Evolutionary conservation across 2,888 invertebrate species (phyloP).

Genomic region (Metellina segmentata): DNA sequence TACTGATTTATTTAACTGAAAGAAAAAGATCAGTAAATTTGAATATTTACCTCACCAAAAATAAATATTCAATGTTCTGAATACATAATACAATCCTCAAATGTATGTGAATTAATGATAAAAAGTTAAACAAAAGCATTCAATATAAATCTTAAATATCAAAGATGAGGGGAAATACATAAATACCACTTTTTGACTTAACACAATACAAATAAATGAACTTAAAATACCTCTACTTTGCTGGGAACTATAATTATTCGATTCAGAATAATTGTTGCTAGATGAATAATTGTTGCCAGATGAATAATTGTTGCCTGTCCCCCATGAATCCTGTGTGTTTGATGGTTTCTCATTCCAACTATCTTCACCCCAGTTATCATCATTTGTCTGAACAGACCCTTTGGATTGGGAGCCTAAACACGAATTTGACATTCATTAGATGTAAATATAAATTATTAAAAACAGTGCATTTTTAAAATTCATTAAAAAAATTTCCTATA

Average conservation of each 20-base stretch:
- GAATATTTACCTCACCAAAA: too few relatives aligned
- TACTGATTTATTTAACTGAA: too few relatives aligned
- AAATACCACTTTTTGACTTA: too few relatives aligned
- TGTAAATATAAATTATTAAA: background rate
- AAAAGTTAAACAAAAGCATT: too few relatives aligned
- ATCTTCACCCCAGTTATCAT: slow-evolving; percentile 51
- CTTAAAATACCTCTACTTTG: slow-evolving; percentile 26
- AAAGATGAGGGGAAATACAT: too few relatives aligned
- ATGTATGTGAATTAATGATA: too few relatives aligned
- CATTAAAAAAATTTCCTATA: background rate
- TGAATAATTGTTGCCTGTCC: slow-evolving; percentile 13
- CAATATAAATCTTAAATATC: too few relatives aligned
- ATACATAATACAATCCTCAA: too few relatives aligned
- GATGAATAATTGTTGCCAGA: background rate
- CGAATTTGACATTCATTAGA: background rate
- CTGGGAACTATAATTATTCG: slow-evolving; percentile 15
- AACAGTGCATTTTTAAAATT: background rate
- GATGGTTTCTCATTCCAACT: slow-evolving; percentile 41
- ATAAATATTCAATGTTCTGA: too few relatives aligned
- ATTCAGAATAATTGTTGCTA: slow-evolving; percentile 26
- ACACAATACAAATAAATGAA: too few relatives aligned
- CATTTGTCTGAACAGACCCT: background rate
- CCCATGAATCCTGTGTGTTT: background rate
- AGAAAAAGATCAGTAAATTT: too few relatives aligned
- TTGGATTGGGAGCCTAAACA: slow-evolving; percentile 37